Evolutionary conservation across 2,888 invertebrate species (phyloP), one percentile per base, ranked within the genome.

Genomic region (Napeogenes sylphis): DNA sequence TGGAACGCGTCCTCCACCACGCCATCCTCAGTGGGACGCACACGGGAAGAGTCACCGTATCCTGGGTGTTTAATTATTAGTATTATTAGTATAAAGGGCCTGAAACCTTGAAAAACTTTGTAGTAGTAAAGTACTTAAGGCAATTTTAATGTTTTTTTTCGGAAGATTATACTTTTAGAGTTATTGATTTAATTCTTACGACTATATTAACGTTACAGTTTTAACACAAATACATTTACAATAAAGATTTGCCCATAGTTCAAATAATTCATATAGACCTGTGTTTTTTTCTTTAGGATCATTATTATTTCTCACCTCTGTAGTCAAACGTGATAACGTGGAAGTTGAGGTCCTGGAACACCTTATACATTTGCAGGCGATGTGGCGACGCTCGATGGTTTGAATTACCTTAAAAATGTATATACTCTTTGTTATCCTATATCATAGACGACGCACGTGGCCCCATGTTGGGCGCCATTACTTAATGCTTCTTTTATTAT

Each of bases 1-100:
- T 92, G 92, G 70, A 94, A 85, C 0, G 95, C 93, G 82, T 99
- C 99, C 45, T 92, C 92, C n/a, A 98, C 96, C 0, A 98, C 93
- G 0, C 97, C 97, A n/a, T 90, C 89, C 86, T 98, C 98, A 0
- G 96, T 93, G 0, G 95, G 94, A 10, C 92, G 85, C 2, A 93
- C 85, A 4, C 83, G 80, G 55, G 93, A 92, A 0, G 95, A 96
- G 79, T 96, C 96, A 0, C 95, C 96, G 77, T 95, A 96, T 63
- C 95, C 95, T 92, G 62, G 35, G 63, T n/a, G n/a, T n/a, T n/a
- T n/a, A n/a, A n/a, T n/a, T n/a, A n/a, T n/a, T n/a, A 63, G 59
- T 55, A 21, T 21, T 21, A 21, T 21, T 21, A 47, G 32, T 45
- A 45, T 10, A 6, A 51, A 47, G 8, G 10, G 45, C 2, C 4